Evolutionary conservation across 2,888 invertebrate genomes (phyloP).

Genomic region (Cryptophagus acutangulus): DNA sequence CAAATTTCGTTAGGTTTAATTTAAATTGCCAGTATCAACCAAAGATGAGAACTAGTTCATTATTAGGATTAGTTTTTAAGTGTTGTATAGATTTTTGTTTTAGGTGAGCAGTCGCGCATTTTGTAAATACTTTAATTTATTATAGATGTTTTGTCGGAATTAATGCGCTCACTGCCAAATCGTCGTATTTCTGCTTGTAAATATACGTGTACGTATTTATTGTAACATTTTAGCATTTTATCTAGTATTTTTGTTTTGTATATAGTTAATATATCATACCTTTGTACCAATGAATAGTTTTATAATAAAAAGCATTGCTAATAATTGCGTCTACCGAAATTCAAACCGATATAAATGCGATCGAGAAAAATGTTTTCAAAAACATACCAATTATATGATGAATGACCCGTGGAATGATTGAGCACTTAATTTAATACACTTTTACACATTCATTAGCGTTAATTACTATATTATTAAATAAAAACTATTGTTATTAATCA

Average conservation of each 20-base stretch:
- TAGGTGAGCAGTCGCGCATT: background rate
- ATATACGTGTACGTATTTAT: background rate
- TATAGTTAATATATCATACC: constrained; percentile 11
- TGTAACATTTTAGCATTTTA: background rate
- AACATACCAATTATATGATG: too few species aligned
- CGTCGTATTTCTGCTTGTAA: too few species aligned
- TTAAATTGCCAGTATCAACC: constrained; percentile 37
- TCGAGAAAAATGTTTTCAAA: too few species aligned
- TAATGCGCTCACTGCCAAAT: background rate
- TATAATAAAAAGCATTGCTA: constrained; percentile 34
- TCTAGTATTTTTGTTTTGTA: background rate
- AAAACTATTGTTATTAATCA: too few species aligned
- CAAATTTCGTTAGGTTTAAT: background rate
- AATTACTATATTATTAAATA: too few species aligned
- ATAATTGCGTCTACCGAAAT: too few species aligned
- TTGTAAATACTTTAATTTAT: constrained; percentile 4
- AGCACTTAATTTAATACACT: too few species aligned
- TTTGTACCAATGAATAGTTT: constrained; percentile 41
- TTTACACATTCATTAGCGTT: too few species aligned
- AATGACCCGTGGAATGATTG: too few species aligned
- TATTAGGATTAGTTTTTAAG: constrained; percentile 9
- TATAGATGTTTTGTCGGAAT: constrained; percentile 3
- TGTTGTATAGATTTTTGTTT: too few species aligned
- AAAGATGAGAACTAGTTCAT: constrained; percentile 40
- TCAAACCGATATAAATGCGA: too few species aligned